phyloP scores from a whole-genome alignment of 2,888 invertebrate genomes.

The Epistrophe grossulariae region DNA sequence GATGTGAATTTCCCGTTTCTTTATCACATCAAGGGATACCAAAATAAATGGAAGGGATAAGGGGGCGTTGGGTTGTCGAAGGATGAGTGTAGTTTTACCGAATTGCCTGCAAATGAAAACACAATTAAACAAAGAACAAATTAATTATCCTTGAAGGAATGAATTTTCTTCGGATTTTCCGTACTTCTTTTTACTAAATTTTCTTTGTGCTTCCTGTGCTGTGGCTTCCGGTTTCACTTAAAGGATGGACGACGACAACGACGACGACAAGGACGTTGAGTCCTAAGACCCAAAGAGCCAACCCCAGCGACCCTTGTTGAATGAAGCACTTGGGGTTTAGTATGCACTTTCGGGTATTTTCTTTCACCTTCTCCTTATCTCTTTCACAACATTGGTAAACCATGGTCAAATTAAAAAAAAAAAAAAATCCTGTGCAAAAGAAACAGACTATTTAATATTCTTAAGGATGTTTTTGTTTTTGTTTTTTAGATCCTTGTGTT shows the following conservation, averaged over 20 bases:
- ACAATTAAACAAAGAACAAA: conserved; percentile 73
- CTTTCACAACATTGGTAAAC: conserved; percentile 26
- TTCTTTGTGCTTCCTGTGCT: conserved; percentile 44
- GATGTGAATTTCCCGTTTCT: conserved; percentile 38
- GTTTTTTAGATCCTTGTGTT: background rate
- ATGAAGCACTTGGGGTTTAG: conserved; percentile 49
- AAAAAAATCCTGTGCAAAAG: background rate
- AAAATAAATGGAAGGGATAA: background rate
- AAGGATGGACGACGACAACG: conserved; percentile 17
- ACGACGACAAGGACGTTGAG: conserved; percentile 26
- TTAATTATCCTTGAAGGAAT: conserved; percentile 74
- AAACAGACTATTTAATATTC: conserved; percentile 52
- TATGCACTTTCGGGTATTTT: conserved; percentile 59
- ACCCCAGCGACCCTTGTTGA: conserved; percentile 48
- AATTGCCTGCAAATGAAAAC: conserved; percentile 73
- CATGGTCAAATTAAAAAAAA: background rate
- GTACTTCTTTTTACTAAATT: conserved; percentile 21
- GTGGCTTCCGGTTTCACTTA: conserved; percentile 48
- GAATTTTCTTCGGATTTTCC: conserved; percentile 41
- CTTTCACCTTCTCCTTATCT: conserved; percentile 35
- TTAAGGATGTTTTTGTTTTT: conserved; percentile 22
- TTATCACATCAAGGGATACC: background rate
- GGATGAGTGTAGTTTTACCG: conserved; percentile 19
- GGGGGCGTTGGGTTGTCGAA: too few species aligned
- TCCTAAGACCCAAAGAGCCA: conserved; percentile 30